phyloP scores from a whole-genome alignment of 2,888 invertebrate genomes.

The Sinodicranocentrus sp. region DNA sequence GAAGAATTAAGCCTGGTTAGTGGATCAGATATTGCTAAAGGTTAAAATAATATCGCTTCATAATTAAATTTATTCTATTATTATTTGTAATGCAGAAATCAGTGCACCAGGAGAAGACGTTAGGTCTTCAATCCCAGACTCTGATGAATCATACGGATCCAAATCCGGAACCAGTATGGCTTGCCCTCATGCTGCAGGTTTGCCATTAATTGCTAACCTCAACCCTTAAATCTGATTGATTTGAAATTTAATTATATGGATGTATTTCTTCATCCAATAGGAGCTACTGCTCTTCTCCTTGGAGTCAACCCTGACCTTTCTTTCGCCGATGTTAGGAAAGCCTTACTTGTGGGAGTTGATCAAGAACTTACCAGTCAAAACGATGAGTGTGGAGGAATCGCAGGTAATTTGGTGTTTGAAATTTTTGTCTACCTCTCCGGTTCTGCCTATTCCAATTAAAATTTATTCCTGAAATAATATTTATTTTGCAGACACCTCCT shows the following conservation, averaged over 20 bases:
- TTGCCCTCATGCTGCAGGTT: constrained; percentile 61
- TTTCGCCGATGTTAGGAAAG: constrained; percentile 1
- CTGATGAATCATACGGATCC: constrained; percentile 6
- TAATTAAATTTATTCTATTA: too few relatives aligned
- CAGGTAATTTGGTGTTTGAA: background rate
- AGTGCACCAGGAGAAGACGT: constrained; percentile 32
- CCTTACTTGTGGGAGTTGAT: constrained; percentile 5
- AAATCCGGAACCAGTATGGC: constrained; percentile 28
- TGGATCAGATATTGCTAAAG: background rate
- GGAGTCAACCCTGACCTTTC: constrained; percentile 6
- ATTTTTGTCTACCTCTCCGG: background rate
- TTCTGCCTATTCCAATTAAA: background rate
- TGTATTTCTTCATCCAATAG: background rate
- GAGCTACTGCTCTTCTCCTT: constrained; percentile 47
- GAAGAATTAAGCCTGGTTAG: constrained; percentile 28
- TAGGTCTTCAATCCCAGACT: background rate
- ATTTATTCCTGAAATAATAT: constrained; percentile 1
- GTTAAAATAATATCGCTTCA: background rate
- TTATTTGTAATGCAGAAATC: constrained; percentile 8
- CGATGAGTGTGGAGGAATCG: constrained; percentile 17
- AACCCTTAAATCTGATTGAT: background rate
- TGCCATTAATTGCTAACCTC: too few relatives aligned
- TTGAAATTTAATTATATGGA: background rate
- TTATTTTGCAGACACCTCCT: background rate
- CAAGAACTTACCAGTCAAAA: background rate